Evolutionary conservation across 1,140 invertebrate genomes (phyloP).

Genomic region (Armadillidium nasatum): DNA sequence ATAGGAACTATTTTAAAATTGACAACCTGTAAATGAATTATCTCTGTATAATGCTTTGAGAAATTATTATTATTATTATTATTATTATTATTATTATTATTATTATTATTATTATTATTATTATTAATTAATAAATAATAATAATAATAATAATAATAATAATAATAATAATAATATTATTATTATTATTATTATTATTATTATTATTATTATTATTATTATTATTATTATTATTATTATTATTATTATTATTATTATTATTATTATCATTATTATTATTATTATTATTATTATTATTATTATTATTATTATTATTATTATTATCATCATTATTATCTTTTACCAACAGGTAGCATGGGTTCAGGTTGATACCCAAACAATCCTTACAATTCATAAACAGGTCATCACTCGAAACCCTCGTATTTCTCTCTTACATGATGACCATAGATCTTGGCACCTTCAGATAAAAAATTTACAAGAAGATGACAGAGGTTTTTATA

Average conservation of each 20-base stretch:
- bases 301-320: neutral
- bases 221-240: conserved; percentile 17
- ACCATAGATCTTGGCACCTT: conserved; percentile 55
- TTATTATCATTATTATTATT: conserved; percentile 27
- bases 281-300: conserved; percentile 18
- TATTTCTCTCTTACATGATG: conserved; percentile 50
- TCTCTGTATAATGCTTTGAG: too few species aligned
- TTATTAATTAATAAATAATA: too few species aligned
- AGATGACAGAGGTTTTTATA: conserved; percentile 84
- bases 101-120: too few species aligned
- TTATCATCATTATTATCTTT: neutral
- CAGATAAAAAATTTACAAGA: conserved; percentile 86
- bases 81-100: too few species aligned
- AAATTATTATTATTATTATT: too few species aligned
- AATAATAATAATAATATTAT: too few species aligned
- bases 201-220: too few species aligned
- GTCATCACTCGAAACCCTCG: conserved; percentile 52
- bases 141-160: too few species aligned
- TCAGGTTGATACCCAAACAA: conserved; percentile 54
- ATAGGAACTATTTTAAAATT: too few species aligned
- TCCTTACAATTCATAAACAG: conserved; percentile 50
- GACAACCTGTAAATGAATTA: too few species aligned
- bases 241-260: conserved; percentile 26
- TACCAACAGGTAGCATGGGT: conserved; percentile 53
- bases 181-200: too few species aligned